These are phyloP conservation scores for Meliscaeva auricollis DNA, from an alignment of 2,888 invertebrate species.

Conservation along the genomic window DNA sequence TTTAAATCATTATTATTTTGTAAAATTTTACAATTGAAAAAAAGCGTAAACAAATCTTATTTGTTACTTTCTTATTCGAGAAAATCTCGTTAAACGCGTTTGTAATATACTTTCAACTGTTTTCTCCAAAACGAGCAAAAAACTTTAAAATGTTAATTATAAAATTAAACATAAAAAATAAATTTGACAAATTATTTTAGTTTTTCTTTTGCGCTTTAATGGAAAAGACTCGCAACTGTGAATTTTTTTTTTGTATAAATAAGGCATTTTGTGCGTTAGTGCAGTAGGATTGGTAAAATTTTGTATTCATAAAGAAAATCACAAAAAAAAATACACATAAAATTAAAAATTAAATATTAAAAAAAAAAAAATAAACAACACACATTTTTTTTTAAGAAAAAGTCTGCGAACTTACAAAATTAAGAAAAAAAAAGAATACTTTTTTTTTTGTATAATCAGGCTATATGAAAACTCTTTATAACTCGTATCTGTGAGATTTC, in stretches of 20 bases:
- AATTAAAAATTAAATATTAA: slow-evolving; percentile 46
- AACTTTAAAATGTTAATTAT: neutral
- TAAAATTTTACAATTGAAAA: slow-evolving; percentile 18
- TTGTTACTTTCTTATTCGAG: neutral
- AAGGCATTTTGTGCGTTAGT: slow-evolving; percentile 65
- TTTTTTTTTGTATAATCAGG: slow-evolving; percentile 47
- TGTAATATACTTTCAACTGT: neutral
- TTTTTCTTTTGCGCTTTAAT: slow-evolving; percentile 42
- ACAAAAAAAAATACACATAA: slow-evolving; percentile 64
- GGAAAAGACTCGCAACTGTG: slow-evolving; percentile 80
- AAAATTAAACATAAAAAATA: neutral
- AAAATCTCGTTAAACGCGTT: neutral
- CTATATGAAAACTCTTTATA: slow-evolving; percentile 61
- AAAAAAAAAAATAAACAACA: slow-evolving; percentile 22
- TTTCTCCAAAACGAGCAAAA: neutral
- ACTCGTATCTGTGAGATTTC: slow-evolving; percentile 77
- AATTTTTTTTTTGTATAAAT: slow-evolving; percentile 78
- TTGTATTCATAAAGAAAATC: slow-evolving; percentile 43
- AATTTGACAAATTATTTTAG: neutral
- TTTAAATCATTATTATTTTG: neutral
- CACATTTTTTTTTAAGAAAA: slow-evolving; percentile 32
- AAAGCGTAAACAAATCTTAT: neutral
- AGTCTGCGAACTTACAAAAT: slow-evolving; percentile 57
- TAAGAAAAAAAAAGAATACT: neutral
- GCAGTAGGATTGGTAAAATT: slow-evolving; percentile 63